phyloP scores from a whole-genome alignment of 2,113 vertebrate species.

The Peromyscus maniculatus region DNA sequence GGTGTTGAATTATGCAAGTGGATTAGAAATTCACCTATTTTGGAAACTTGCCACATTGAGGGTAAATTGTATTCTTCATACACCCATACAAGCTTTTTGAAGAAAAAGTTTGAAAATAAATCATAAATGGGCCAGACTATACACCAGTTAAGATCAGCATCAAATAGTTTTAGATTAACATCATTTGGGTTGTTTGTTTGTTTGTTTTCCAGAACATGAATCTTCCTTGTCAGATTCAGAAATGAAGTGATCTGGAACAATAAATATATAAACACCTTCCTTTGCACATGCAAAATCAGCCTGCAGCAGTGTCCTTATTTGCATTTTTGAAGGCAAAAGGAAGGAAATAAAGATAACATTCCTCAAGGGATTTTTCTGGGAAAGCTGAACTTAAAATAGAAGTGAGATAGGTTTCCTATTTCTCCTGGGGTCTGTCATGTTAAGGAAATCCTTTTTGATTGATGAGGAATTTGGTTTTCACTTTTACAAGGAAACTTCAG shows the following conservation, averaged over 20 bases:
- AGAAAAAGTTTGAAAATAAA: slow-evolving; percentile 50
- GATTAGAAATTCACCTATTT: slow-evolving; percentile 31
- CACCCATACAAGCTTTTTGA: not conserved
- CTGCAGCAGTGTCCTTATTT: not conserved
- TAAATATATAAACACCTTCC: not conserved
- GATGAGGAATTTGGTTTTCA: not conserved
- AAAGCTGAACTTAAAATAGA: slow-evolving; percentile 42
- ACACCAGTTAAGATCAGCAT: not conserved
- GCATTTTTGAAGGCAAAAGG: not conserved
- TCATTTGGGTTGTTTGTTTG: not conserved
- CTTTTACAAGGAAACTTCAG: not conserved
- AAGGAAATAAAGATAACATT: slow-evolving; percentile 22
- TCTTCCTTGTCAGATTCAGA: not conserved
- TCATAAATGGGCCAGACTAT: not conserved
- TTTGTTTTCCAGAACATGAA: not conserved
- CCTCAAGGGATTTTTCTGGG: not conserved
- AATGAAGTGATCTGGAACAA: slow-evolving; percentile 11
- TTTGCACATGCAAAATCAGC: not conserved
- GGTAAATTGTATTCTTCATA: not conserved
- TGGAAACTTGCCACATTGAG: not conserved
- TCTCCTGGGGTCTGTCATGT: not conserved
- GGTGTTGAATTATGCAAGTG: not conserved
- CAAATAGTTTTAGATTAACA: not conserved
- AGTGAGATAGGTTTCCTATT: not conserved
- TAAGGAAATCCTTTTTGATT: slow-evolving; percentile 22